These are phyloP conservation scores for Rhabdomys dilectus DNA, from an alignment of 2,113 vertebrate species.

Conservation along the genomic window DNA sequence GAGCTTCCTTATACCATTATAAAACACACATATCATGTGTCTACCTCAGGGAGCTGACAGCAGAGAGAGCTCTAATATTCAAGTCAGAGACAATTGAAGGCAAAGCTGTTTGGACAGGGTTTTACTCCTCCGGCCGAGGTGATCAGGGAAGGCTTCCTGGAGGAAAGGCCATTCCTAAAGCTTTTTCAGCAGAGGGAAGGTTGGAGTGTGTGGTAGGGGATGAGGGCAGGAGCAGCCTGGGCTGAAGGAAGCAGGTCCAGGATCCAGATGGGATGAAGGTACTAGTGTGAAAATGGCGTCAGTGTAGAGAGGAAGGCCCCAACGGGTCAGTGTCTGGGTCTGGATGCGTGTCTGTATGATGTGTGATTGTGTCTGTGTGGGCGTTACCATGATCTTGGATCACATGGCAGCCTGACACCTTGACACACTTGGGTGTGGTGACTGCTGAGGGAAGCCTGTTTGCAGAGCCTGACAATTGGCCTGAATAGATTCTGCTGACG, in stretches of 20 bases:
- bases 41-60: neutral
- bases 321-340: neutral
- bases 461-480: neutral
- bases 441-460: neutral
- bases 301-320: neutral
- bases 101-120: neutral
- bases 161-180: neutral
- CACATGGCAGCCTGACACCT: neutral
- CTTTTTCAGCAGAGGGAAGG: neutral
- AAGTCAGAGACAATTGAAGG: neutral
- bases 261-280: neutral
- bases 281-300: neutral
- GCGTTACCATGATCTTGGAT: accelerated
- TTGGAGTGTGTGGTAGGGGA: neutral
- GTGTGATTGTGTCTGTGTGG: accelerated
- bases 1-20: neutral
- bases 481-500: neutral
- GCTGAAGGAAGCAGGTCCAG: neutral
- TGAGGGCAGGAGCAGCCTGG: neutral
- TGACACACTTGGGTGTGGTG: neutral
- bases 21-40: neutral
- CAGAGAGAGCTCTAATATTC: neutral
- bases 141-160: neutral
- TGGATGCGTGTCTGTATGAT: accelerated
- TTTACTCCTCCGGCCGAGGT: neutral